Evolutionary conservation across 1,140 invertebrate genomes (phyloP).

Genomic region (Trichoplusia ni): DNA sequence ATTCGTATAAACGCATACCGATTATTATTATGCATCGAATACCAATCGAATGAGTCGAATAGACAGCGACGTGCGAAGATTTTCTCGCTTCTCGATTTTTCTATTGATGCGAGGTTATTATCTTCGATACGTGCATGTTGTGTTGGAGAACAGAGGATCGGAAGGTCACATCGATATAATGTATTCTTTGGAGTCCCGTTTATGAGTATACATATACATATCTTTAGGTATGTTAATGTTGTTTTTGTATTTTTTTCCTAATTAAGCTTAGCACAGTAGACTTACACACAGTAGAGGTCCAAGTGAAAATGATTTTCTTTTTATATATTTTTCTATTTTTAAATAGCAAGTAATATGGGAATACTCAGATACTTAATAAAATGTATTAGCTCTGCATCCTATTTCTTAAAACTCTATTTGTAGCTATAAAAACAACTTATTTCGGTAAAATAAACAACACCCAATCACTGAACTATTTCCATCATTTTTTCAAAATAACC

Average conservation of each 20-base stretch:
- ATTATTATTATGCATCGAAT: conserved; percentile 69
- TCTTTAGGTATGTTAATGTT: not conserved
- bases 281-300: no score
- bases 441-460: no score
- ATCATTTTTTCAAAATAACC: no score
- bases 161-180: not conserved
- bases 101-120: conserved; percentile 30
- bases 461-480: no score
- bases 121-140: conserved; percentile 10
- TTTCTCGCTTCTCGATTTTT: conserved; percentile 35
- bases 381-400: no score
- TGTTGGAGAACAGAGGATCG: not conserved
- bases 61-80: conserved; percentile 47
- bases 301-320: no score
- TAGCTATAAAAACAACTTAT: no score
- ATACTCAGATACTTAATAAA: no score
- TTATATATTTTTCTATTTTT: no score
- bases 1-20: conserved; percentile 69
- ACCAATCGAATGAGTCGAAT: conserved; percentile 46
- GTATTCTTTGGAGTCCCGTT: not conserved
- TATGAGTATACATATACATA: not conserved
- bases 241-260: not conserved
- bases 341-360: no score
- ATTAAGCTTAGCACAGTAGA: no score
- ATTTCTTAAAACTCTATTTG: no score